Base-by-base conservation (phyloP, 1,140 invertebrate genomes). In the Mizuhopecten yessoensis region DNA sequence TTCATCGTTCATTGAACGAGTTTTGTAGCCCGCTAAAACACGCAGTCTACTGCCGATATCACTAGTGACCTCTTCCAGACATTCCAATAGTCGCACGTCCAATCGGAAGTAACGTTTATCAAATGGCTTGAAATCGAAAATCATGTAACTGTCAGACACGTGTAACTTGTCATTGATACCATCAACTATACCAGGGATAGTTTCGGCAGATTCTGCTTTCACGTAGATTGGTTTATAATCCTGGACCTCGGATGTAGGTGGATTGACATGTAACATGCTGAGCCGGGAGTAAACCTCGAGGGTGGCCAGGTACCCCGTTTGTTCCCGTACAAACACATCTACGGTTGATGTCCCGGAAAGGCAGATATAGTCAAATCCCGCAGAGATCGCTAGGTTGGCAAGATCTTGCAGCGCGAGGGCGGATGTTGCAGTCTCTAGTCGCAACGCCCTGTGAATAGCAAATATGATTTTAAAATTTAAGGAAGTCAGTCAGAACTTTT, bases 281-380 rank as follows among this genome's bases (percentile, higher is more conserved):
- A 86, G 34, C 89, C 88, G 88, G 7, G 49, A 39, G 87, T 88
- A 90, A 20, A 88, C 36, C 9, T 90, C 87, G 75, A 75, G n/a
- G 20, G 34, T 88, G 33, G 88, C 89, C 42, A 29, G 15, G 33
- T 45, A 92, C 23, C 88, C 91, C 23, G 49, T 33, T 36, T 92
- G 91, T n/a, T 57, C 88, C 29, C 86, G 88, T 87, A 92, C 91
- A 90, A 90, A 92, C 20, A 90, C 91, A 33, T 89, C 89, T 23
- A 92, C 87, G 34, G 15, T 5, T 45, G 20, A 87, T 23, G 45
- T 11, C 5, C 34, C n/a, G 23, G 57, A n/a, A n/a, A 75, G 57
- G 29, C 1, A n/a, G 11, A 93, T 90, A 33, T 90, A 91, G 86
- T 93, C 93, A 88, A 93, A 92, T n/a, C 93, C 91, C 20, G 91